phyloP scores from a whole-genome alignment of 2,888 invertebrate species.

The Cybosia mesomella region DNA sequence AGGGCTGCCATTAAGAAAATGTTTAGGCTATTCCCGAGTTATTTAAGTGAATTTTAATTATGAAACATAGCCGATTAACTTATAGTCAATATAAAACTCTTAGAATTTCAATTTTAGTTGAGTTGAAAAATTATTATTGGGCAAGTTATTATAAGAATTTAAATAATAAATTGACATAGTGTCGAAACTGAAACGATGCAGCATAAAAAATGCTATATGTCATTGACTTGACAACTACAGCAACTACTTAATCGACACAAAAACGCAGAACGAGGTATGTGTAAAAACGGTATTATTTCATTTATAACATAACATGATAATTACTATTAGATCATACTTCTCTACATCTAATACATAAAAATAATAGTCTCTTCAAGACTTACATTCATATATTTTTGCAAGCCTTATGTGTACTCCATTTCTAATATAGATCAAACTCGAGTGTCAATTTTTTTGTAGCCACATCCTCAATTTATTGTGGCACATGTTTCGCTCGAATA shows the following conservation, averaged over 20 bases:
- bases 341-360: not conserved
- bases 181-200: not conserved
- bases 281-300: not conserved
- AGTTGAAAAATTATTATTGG: too few relatives aligned
- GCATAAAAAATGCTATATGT: not conserved
- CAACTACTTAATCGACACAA: slow-evolving; percentile 34
- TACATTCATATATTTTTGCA: not conserved
- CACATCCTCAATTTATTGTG: slow-evolving; percentile 84
- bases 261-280: slow-evolving; percentile 51
- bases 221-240: slow-evolving; percentile 43
- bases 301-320: not conserved
- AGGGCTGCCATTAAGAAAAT: too few relatives aligned
- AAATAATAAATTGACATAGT: too few relatives aligned
- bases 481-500: slow-evolving; percentile 83
- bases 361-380: not conserved
- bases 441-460: slow-evolving; percentile 84
- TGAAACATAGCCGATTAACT: too few relatives aligned
- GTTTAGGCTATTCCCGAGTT: too few relatives aligned
- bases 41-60: too few relatives aligned
- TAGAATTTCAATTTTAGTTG: too few relatives aligned
- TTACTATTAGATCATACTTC: not conserved
- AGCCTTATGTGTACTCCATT: slow-evolving; percentile 5
- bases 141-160: too few relatives aligned
- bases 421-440: slow-evolving; percentile 58
- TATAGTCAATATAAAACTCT: too few relatives aligned